phyloP scores from a whole-genome alignment of 2,888 invertebrate genomes.

The Gymnosoma rotundatum region DNA sequence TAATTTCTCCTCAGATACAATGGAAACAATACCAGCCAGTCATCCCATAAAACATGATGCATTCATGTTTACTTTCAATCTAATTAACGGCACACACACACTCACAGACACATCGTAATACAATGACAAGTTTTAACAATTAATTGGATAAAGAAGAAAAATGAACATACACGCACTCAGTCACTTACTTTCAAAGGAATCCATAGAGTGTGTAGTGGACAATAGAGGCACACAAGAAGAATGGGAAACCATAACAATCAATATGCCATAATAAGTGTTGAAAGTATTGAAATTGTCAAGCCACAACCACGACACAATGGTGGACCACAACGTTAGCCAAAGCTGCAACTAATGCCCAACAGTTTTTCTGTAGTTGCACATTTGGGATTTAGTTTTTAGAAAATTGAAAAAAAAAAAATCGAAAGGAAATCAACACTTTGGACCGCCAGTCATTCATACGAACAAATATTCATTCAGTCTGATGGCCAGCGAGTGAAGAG shows the following conservation, averaged over 20 bases:
- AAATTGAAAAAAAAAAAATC: slow-evolving; percentile 9
- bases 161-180: slow-evolving; percentile 8
- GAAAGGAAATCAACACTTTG: slow-evolving; percentile 50
- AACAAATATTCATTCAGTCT: slow-evolving; percentile 17
- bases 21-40: slow-evolving; percentile 25
- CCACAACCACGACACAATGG: slow-evolving; percentile 27
- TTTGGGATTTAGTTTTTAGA: slow-evolving; percentile 60
- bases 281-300: slow-evolving; percentile 59
- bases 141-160: slow-evolving; percentile 59
- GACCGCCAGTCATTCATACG: slow-evolving; percentile 42
- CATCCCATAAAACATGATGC: slow-evolving; percentile 58
- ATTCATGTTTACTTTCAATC: slow-evolving; percentile 63
- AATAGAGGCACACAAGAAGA: slow-evolving; percentile 10
- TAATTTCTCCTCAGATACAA: slow-evolving; percentile 70
- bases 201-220: slow-evolving; percentile 22
- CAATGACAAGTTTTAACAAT: slow-evolving; percentile 61
- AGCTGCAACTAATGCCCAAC: slow-evolving; percentile 41
- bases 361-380: slow-evolving; percentile 55
- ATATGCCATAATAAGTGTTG: slow-evolving; percentile 66
- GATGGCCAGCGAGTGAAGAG: background rate
- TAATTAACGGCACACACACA: slow-evolving; percentile 57
- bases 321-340: slow-evolving; percentile 43
- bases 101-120: slow-evolving; percentile 4
- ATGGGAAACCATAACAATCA: slow-evolving; percentile 61
- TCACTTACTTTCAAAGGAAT: slow-evolving; percentile 32